Evolutionary conservation across 2,888 invertebrate genomes (phyloP).

Genomic region (Embidobia sp.): DNA sequence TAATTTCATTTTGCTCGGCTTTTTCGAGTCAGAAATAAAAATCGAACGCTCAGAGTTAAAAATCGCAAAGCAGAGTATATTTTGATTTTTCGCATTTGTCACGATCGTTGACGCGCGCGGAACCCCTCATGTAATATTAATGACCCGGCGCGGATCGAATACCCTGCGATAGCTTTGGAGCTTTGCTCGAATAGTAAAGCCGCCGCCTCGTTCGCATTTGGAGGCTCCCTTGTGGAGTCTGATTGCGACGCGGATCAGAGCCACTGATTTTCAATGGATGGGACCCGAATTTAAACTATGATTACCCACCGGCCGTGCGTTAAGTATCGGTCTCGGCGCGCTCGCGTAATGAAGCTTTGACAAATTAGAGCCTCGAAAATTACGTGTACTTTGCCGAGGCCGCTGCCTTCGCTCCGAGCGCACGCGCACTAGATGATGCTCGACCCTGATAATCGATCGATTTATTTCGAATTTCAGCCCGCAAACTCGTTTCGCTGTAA

Average conservation of each 20-base stretch:
- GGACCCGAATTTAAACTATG: conserved; percentile 81
- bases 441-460: conserved; percentile 66
- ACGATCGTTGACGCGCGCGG: conserved; percentile 75
- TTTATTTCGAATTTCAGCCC: conserved; percentile 65
- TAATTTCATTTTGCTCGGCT: no score
- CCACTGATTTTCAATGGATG: conserved; percentile 82
- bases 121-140: conserved; percentile 81
- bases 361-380: conserved; percentile 80
- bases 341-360: conserved; percentile 80
- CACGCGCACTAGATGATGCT: conserved; percentile 54
- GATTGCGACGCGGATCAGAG: conserved; percentile 79
- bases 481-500: conserved; percentile 51
- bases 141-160: conserved; percentile 80
- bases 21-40: no score
- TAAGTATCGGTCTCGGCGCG: conserved; percentile 79
- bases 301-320: conserved; percentile 74
- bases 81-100: conserved; percentile 78
- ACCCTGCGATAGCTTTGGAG: conserved; percentile 77
- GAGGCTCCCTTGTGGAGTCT: conserved; percentile 71
- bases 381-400: conserved; percentile 73
- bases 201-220: conserved; percentile 58
- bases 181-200: conserved; percentile 61
- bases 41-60: no score
- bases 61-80: conserved; percentile 73
- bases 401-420: conserved; percentile 40